Evolutionary conservation across 2,113 vertebrate genomes (phyloP), one percentile per base, ranked within the genome.

Genomic region (Spea multiplicata): DNA sequence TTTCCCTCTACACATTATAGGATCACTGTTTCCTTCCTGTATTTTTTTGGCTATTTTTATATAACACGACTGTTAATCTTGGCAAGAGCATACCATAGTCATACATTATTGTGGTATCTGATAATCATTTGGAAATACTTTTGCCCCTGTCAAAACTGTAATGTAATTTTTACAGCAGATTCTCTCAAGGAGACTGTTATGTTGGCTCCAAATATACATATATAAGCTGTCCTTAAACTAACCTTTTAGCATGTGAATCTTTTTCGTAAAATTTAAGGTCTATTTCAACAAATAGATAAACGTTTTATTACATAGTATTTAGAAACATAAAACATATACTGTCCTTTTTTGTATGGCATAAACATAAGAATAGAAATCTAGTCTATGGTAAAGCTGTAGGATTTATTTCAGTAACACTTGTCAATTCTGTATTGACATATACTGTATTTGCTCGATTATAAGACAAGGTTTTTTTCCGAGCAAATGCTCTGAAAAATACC

Each of bases 191-290:
- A 44, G 5, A n/a, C 9, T 75, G 62, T 44, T 66, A 66, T 53
- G 61, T 30, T 75, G 73, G 73, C 48, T 17, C 44, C 48, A 13
- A 4, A 66, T 17, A 53, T 53, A 30, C 61, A 17, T 70, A 48
- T 8, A n/a, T 8, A n/a, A 44, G 69, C 16, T 75, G 73, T 66
- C 73, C 73, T 75, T 75, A 75, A 66, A 61, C 17, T 49, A 74
- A 74, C 73, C 61, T 17, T 64, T 70, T 70, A 70, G 45, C 67
- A 70, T 70, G 67, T 70, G 46, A 14, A n/a, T 70, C 67, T 70
- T 50, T 49, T 70, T 70, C 48, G 5, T 46, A 50, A n/a, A 70
- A 70, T 10, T 6, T 53, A 44, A 52, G 49, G 48, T 70, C n/a
- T 14, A 50, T 70, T 50, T 70, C 48, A 70, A 49, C 46, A 16